Base-by-base conservation (phyloP, 2,888 invertebrate genomes). In the Chymomyza procnemis region DNA sequence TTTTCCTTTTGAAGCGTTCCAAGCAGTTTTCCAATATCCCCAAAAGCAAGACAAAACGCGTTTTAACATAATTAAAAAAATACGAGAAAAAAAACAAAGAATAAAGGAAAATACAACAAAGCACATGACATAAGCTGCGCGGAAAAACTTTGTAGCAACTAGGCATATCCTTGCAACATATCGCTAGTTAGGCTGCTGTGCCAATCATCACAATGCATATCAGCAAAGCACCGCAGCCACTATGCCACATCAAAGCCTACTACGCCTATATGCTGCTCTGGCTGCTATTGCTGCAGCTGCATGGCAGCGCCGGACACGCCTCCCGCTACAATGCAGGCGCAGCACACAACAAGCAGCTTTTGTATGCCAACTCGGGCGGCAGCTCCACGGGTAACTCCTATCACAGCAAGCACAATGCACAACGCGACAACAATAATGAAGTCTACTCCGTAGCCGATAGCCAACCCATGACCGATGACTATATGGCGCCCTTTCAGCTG, bases 381-480 rank as follows among this genome's bases (percentile, higher is more conserved):
- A 54, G 54, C 21, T 26, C 64, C 4, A 21, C 52, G 41, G 58
- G 61, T 3, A 26, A 50, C 22, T 67, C 55, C 47, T 46, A 18
- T 30, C 58, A n/a, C 18, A 67, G 71, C 63, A 73, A 69, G 71
- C 26, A 26, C 6, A 70, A 72, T 54, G 54, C 61, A 21, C 50
- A 71, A 57, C 47, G 54, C 58, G 18, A 46, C 9, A 65, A 64
- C 21, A 69, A 81, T 67, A 89, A 89, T 52, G 89, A 88, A 62
- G 87, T 89, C 0, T 89, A 82, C 66, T 76, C 89, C 52, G 74
- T 89, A 26, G 88, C 88, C 16, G 89, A 89, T 18, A 89, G 84
- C 41, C 89, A 89, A 47, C 83, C 89, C 0, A 82, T 89, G 84
- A 89, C 89, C 2, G 89, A 89, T 67, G 89, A 89, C 61, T 89